A percentile compares a stretch with the other conserved stretches of the same genome.
These are phyloP conservation scores for Chymomyza caudatula DNA, from an alignment of 2,888 invertebrate species.

Conservation along the genomic window DNA sequence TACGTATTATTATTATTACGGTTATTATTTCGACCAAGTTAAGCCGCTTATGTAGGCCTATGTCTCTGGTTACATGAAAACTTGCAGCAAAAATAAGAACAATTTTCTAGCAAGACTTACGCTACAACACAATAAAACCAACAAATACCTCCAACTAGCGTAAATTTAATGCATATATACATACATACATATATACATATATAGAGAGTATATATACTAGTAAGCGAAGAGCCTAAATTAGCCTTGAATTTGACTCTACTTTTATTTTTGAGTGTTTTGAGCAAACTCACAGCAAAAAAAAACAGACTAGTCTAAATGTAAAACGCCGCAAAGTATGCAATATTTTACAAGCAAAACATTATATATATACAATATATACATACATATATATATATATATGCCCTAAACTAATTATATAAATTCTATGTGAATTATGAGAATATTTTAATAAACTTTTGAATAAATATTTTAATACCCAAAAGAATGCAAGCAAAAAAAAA, in stretches of 20 bases:
- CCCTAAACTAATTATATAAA: slow-evolving; percentile 46
- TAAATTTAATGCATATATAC: slow-evolving; percentile 34
- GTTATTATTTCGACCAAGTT: slow-evolving; percentile 7
- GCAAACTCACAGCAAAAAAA: slow-evolving; percentile 16
- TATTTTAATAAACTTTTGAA: slow-evolving; percentile 70
- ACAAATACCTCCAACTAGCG: slow-evolving; percentile 60
- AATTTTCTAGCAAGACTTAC: neutral
- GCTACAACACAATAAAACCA: slow-evolving; percentile 25
- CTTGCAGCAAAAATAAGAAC: neutral
- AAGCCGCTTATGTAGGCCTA: slow-evolving; percentile 39
- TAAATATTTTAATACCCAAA: slow-evolving; percentile 56
- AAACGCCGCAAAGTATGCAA: slow-evolving; percentile 71
- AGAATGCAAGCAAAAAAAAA: neutral
- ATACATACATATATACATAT: neutral
- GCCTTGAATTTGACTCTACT: slow-evolving; percentile 64
- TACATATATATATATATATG: slow-evolving; percentile 32
- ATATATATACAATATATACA: slow-evolving; percentile 21
- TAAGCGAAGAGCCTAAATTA: slow-evolving; percentile 28
- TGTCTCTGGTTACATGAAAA: neutral
- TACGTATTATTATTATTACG: slow-evolving; percentile 34
- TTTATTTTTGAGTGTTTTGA: slow-evolving; percentile 6
- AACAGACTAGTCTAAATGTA: slow-evolving; percentile 17
- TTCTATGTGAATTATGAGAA: slow-evolving; percentile 59
- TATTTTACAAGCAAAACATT: slow-evolving; percentile 53
- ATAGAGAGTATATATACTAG: too few relatives aligned